Percentiles rank a stretch among this genome's conserved stretches.
phyloP scores from a whole-genome alignment of 2,797 vertebrate genomes.

The Enteromius radiatus region DNA sequence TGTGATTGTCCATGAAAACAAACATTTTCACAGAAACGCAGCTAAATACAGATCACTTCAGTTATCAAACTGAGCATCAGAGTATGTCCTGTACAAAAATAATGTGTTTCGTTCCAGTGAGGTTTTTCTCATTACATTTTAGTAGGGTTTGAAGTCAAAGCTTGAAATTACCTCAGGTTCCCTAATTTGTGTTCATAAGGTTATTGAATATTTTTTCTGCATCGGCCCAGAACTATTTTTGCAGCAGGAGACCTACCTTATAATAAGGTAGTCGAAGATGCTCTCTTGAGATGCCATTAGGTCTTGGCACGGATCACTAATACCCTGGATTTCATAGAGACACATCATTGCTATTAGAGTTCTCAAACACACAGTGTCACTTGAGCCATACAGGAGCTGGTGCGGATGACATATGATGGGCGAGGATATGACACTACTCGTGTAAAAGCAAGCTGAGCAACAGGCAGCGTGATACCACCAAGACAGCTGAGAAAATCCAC shows the following conservation, averaged over 20 bases:
- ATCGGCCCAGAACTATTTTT: neutral
- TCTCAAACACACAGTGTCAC: constrained; percentile 40
- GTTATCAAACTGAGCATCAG: constrained; percentile 7
- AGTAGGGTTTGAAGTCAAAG: neutral
- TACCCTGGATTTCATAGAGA: constrained; percentile 39
- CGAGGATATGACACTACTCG: constrained; percentile 46
- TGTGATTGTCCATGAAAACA: constrained; percentile 25
- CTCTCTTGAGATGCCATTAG: constrained; percentile 29
- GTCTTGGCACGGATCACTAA: constrained; percentile 21
- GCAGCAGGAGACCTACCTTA: too few relatives aligned
- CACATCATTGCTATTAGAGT: constrained; percentile 47
- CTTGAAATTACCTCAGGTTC: neutral
- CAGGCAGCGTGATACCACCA: constrained; percentile 41
- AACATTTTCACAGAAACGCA: constrained; percentile 21
- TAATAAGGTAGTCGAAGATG: constrained; percentile 13
- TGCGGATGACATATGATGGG: constrained; percentile 42
- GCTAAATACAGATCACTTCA: neutral
- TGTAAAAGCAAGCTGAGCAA: constrained; percentile 44
- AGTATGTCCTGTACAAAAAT: constrained; percentile 20
- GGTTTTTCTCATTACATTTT: constrained; percentile 3
- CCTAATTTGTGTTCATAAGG: neutral
- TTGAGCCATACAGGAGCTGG: constrained; percentile 35
- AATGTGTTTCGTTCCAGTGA: neutral
- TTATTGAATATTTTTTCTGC: neutral
- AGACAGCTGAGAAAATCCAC: constrained; percentile 67